Evolutionary conservation across 2,113 vertebrate species (phyloP).

Genomic region (Melierax canorus): DNA sequence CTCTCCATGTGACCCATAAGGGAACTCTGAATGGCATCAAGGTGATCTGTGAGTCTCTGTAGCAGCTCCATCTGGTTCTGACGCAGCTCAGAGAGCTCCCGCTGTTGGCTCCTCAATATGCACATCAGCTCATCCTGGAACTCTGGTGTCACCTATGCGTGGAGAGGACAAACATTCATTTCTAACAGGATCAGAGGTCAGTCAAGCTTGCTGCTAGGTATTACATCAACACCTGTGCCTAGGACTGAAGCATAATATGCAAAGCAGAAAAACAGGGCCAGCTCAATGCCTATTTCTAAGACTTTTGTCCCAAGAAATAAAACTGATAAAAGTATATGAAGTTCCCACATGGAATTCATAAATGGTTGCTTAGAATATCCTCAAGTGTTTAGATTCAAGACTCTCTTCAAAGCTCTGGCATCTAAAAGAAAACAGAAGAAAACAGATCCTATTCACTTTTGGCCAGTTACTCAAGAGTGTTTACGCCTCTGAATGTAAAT

Average conservation of each 20-base stretch:
- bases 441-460: background rate
- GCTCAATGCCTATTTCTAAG: background rate
- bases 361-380: background rate
- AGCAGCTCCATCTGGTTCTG: constrained; percentile 83
- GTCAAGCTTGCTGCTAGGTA: background rate
- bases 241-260: background rate
- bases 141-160: constrained; percentile 74
- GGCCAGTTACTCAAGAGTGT: background rate
- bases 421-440: background rate
- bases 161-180: background rate
- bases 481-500: background rate
- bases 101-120: constrained; percentile 89
- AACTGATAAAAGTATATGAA: background rate
- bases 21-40: constrained; percentile 86
- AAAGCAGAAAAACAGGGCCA: background rate
- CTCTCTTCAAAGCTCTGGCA: background rate
- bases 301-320: background rate
- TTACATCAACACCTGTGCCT: background rate
- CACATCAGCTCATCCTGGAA: constrained; percentile 86
- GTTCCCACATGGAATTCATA: background rate
- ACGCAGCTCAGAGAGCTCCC: constrained; percentile 84
- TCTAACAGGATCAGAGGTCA: background rate
- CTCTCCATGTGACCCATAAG: constrained; percentile 88
- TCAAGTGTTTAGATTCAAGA: background rate
- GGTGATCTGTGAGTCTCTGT: constrained; percentile 80